These are phyloP conservation scores for Drosophila insularis DNA, from an alignment of 1,140 invertebrate genomes.

Conservation along the genomic window DNA sequence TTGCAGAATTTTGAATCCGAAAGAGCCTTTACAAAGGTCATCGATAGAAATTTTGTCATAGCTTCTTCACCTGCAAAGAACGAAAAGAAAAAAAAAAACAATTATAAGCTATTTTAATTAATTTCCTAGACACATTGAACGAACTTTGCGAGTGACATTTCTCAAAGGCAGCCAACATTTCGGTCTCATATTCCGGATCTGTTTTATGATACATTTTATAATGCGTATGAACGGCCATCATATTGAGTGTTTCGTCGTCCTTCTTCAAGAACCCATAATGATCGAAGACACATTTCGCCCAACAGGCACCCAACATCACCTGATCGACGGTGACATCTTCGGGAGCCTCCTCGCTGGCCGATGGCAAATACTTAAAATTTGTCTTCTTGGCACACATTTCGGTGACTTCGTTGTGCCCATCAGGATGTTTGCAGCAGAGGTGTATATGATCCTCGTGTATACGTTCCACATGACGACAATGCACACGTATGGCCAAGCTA, in stretches of 20 bases:
- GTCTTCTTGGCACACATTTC: slow-evolving; percentile 58
- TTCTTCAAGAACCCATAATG: slow-evolving; percentile 51
- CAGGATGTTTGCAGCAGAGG: slow-evolving; percentile 66
- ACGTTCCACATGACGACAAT: slow-evolving; percentile 49
- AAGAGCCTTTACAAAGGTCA: slow-evolving; percentile 42
- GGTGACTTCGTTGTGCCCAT: slow-evolving; percentile 60
- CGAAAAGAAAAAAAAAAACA: too few relatives aligned
- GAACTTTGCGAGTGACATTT: slow-evolving; percentile 58
- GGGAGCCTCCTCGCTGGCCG: slow-evolving; percentile 53
- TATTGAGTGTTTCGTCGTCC: slow-evolving; percentile 41
- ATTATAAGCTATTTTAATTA: too few relatives aligned
- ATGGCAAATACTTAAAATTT: slow-evolving; percentile 46
- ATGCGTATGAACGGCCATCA: slow-evolving; percentile 51
- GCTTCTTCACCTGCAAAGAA: slow-evolving; percentile 46
- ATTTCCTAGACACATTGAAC: not conserved
- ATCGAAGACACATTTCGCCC: slow-evolving; percentile 67
- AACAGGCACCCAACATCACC: slow-evolving; percentile 55
- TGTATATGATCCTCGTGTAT: slow-evolving; percentile 74
- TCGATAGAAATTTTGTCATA: slow-evolving; percentile 39
- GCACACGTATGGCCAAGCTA: slow-evolving; percentile 13
- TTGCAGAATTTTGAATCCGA: slow-evolving; percentile 36
- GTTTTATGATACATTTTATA: slow-evolving; percentile 37
- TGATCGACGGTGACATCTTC: slow-evolving; percentile 67
- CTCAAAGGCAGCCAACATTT: slow-evolving; percentile 63
- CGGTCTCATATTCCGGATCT: slow-evolving; percentile 65